Base-by-base conservation (phyloP, 2,888 invertebrate species). In the Pyrrhosoma nymphula region DNA sequence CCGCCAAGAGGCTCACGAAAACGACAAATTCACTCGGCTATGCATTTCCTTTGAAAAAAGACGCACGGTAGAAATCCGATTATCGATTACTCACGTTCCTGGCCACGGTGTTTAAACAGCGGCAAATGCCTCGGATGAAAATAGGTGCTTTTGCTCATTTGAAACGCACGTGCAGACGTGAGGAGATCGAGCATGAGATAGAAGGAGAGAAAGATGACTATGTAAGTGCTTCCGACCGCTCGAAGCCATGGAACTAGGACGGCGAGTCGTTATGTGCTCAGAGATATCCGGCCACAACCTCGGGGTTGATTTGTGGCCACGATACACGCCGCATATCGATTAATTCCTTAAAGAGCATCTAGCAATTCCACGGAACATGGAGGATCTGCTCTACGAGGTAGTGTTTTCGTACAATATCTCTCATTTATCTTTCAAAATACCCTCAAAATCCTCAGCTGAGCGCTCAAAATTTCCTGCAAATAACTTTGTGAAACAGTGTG, bases 251-350 rank as follows among this genome's bases (percentile, higher is more conserved):
- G 35, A 82, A 82, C 82, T 82, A 82, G 82, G 82, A 35, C 35
- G 35, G 82, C 30, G 82, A 82, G 16, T 82, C 82, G 18, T 82
- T 82, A 35, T 10, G 16, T 82, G 35, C 82, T 30, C 82, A 18
- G 82, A 82, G 82, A 35, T 35, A 35, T 82, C 82, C 82, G 16
- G 82, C 82, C 82, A 26, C 35, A 82, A 82, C 30, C 82, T 82
- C 39, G 23, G 56, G 93, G 69, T 47, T 63, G 93, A 69, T 93
- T 93, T 93, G 93, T 69, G 93, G 47, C 93, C 63, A 39, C 93
- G 47, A 93, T 93, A 69, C 47, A 23, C 47, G 6, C 69, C 35
- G 39, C 16, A 26, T 93, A 93, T 93, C 93, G 93, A 93, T 93
- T 82, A 82, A 82, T 82, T 16, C 82, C 30, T 82, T 35, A 35